Base-by-base conservation (phyloP, 1,140 invertebrate genomes). In the Apocrypta bakeri region DNA sequence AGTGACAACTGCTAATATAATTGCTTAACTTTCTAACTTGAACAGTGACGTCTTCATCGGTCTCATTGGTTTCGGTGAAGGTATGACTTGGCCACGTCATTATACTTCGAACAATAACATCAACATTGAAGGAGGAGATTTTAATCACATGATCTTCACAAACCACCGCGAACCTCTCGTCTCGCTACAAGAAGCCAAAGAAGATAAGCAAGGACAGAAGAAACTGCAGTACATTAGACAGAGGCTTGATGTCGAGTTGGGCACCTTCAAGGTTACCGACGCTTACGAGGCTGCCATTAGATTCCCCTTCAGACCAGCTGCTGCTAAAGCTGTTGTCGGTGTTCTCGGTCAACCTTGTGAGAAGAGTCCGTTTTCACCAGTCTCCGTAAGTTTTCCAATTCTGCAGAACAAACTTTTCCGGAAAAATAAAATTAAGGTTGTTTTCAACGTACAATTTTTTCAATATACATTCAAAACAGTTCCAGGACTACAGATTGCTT, bases 281-380 rank as follows among this genome's bases (percentile, higher is more conserved):
- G 94, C 94, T 27, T 94, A 94, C 85, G 86, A 91, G 25, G 90
- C 94, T 84, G 94, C 93, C 4, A 86, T 93, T 4, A 85, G 91
- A 11, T 95, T 94, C 91, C 94, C 94, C 56, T 95, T 94, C 91
- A 92, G 95, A 88, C 88, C 93, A 6, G 93, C 92, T 8, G 93
- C 95, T 4, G 91, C 92, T 0, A 95, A 94, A 85, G 91, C 92
- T 31, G 93, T 95, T 14, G 87, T 95, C 83, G 93, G 91, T 2
- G 89, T 95, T 0, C 80, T 90, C 4, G 84, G 88, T 1, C 85
- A 84, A 2, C 85, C 87, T 1, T 93, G 92, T 69, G 91, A 92
- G 75, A 92, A 90, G 85, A 90, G 88, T 68, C 85, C 85, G 0
- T 56, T 91, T 9, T 83, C 82, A 0, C 90, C 89, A n/a, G 17